Conservation (phyloP, 2,797 vertebrate genomes). For the Pseudocheirus occidentalis region DNA sequence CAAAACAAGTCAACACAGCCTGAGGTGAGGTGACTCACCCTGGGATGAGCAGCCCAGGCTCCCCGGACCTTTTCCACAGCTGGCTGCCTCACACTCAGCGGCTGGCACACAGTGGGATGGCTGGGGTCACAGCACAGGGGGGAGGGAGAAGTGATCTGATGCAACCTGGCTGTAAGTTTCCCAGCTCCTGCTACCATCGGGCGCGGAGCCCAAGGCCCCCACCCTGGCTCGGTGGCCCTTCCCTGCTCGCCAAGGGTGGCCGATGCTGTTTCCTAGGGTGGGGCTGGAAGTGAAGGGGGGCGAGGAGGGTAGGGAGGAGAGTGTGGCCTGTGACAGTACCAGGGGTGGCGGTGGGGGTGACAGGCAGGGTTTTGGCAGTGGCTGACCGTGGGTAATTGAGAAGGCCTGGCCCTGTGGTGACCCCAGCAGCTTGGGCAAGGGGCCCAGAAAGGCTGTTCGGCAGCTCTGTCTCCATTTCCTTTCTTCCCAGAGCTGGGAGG, state of each 20-base stretch:
- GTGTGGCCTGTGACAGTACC: neutral
- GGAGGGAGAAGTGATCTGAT: neutral
- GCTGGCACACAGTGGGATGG: neutral
- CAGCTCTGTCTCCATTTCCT: neutral
- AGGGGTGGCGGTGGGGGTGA: neutral
- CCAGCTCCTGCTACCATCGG: neutral
- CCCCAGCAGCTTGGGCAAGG: neutral
- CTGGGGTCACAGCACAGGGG: neutral
- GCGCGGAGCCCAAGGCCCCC: neutral
- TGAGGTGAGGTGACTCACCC: neutral
- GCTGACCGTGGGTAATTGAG: neutral
- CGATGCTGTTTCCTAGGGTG: neutral
- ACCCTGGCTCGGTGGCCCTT: neutral
- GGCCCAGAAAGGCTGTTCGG: neutral
- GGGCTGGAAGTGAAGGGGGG: neutral
- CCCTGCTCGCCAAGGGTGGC: neutral
- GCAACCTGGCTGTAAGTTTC: neutral
- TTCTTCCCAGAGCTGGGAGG: neutral
- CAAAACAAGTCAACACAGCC: neutral
- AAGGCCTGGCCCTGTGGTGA: neutral
- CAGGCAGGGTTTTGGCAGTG: neutral
- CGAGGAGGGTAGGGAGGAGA: neutral
- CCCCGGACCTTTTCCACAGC: neutral
- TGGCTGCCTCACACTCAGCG: neutral
- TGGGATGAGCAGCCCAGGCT: neutral